Percentiles rank a stretch among this genome's conserved stretches.
Evolutionary conservation across 1,140 invertebrate genomes (phyloP).

Genomic region (Lucilia sericata): DNA sequence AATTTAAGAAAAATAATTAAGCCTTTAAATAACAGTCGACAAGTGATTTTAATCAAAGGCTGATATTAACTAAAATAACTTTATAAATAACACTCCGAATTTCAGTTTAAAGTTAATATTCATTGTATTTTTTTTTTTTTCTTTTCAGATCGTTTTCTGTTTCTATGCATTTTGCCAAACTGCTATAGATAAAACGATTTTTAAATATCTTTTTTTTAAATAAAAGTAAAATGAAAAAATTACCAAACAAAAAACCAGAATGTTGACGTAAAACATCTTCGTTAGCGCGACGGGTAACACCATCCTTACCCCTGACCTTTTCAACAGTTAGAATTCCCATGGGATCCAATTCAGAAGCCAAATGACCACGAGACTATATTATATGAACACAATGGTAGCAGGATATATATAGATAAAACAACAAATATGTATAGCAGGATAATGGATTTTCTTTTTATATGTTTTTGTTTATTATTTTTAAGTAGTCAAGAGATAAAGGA

Average conservation of each 20-base stretch:
- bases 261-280: conserved; percentile 67
- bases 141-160: neutral
- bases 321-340: conserved; percentile 77
- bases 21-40: neutral
- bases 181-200: conserved; percentile 1
- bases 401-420: conserved; percentile 7
- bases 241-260: conserved; percentile 68
- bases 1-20: neutral
- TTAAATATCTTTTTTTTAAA: conserved; percentile 47
- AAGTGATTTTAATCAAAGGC: neutral
- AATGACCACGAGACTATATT: conserved; percentile 91
- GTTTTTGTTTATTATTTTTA: neutral
- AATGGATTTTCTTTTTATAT: neutral
- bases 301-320: conserved; percentile 66
- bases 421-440: neutral
- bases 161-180: neutral
- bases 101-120: conserved; percentile 21
- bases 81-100: conserved; percentile 42
- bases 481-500: neutral
- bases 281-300: conserved; percentile 72
- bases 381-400: conserved; percentile 28
- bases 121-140: neutral
- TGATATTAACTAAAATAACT: neutral
- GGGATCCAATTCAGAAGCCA: conserved; percentile 95
- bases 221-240: conserved; percentile 55